Conservation (phyloP, 2,113 vertebrate species). For the Pogonocichla stellata region DNA sequence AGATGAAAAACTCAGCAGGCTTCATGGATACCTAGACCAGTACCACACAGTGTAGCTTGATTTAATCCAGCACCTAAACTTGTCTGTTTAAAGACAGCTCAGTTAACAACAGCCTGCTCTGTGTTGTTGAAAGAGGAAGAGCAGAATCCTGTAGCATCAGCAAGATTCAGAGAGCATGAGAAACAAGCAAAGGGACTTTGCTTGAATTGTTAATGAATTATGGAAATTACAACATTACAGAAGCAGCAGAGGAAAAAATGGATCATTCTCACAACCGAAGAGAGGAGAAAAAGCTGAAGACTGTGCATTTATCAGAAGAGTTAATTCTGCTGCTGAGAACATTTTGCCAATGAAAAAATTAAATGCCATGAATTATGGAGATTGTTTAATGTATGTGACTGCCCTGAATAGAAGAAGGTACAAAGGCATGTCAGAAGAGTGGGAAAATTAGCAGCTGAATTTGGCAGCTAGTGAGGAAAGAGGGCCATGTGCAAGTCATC, state of each 20-base stretch:
- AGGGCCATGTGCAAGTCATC: background rate
- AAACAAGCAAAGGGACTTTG: background rate
- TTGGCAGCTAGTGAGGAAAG: background rate
- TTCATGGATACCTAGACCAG: background rate
- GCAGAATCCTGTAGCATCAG: background rate
- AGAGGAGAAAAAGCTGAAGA: background rate
- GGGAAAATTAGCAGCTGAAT: constrained; percentile 2
- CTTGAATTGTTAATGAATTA: constrained; percentile 19
- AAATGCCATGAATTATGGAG: constrained; percentile 5
- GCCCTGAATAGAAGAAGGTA: background rate
- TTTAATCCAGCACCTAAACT: background rate
- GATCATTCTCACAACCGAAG: background rate
- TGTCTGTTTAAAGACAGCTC: background rate
- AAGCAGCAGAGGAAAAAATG: background rate
- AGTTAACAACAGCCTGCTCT: background rate
- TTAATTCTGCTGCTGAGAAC: background rate
- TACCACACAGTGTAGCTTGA: background rate
- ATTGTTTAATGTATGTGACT: background rate
- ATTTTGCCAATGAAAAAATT: constrained; percentile 12
- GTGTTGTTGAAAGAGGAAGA: background rate
- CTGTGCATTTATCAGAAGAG: background rate
- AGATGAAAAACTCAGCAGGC: background rate
- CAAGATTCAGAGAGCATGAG: background rate
- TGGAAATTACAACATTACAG: background rate
- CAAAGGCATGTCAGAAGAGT: constrained; percentile 13